A percentile compares a stretch with the other conserved stretches of the same genome.
Evolutionary conservation across 2,113 vertebrate species (phyloP).

Genomic region (Azemiops feae): DNA sequence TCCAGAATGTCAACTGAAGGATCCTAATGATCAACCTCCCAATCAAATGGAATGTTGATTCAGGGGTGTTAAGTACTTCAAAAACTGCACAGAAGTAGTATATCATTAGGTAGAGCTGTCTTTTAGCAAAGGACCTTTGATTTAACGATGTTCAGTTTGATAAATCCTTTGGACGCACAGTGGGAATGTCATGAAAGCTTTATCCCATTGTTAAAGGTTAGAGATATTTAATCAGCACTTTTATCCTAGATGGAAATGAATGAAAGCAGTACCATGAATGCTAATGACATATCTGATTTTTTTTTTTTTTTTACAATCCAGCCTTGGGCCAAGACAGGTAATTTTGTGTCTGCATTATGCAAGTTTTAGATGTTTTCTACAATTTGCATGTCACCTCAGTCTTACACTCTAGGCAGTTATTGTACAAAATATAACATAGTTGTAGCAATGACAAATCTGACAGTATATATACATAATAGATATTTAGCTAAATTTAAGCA

Average conservation of each 20-base stretch:
- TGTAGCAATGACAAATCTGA: neutral
- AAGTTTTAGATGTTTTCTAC: neutral
- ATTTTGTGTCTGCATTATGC: accelerated
- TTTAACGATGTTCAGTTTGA: slow-evolving; percentile 55
- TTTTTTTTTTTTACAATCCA: neutral
- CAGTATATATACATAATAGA: neutral
- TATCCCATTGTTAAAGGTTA: slow-evolving; percentile 28
- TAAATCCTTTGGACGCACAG: slow-evolving; percentile 34
- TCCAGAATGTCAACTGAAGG: slow-evolving; percentile 26
- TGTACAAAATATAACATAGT: neutral
- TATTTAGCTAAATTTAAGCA: neutral
- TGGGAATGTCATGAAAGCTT: slow-evolving; percentile 42
- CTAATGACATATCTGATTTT: slow-evolving; percentile 16
- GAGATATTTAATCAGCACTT: slow-evolving; percentile 34
- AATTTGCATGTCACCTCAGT: neutral
- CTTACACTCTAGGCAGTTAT: neutral
- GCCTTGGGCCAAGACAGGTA: neutral
- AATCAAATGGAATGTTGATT: slow-evolving; percentile 30
- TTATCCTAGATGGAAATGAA: slow-evolving; percentile 4
- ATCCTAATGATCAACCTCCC: slow-evolving; percentile 38
- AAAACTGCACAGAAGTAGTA: slow-evolving; percentile 24
- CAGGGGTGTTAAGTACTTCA: slow-evolving; percentile 30
- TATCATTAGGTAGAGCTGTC: slow-evolving; percentile 21
- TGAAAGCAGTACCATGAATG: neutral
- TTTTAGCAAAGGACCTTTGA: slow-evolving; percentile 35